Evolutionary conservation across 2,888 invertebrate species (phyloP).

Genomic region (Acanthosepion lycidas): DNA sequence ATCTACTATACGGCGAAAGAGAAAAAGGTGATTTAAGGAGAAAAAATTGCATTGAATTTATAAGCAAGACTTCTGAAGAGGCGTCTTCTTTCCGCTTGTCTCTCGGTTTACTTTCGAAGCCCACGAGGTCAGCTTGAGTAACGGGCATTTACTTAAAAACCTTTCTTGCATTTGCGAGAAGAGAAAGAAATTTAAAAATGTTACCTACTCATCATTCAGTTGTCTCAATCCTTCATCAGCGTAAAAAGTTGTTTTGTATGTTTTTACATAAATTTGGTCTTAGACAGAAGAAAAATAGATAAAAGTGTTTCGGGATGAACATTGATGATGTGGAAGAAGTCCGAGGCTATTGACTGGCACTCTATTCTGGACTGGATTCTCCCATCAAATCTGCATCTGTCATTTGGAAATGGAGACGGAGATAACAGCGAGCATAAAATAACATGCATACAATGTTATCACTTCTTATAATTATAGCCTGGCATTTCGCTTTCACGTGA

Average conservation of each 20-base stretch:
- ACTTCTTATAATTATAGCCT: neutral
- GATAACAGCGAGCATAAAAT: neutral
- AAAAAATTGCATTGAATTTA: neutral
- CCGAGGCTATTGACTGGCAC: neutral
- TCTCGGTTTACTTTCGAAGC: neutral
- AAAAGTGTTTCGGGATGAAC: neutral
- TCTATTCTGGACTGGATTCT: neutral
- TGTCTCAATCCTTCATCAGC: neutral
- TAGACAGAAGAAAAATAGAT: neutral
- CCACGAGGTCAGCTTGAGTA: neutral
- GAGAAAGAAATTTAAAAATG: neutral
- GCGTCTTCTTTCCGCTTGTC: neutral
- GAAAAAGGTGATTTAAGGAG: neutral
- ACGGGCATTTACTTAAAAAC: neutral
- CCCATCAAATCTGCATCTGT: neutral
- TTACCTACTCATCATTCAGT: neutral
- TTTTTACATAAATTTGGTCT: neutral
- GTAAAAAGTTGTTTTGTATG: neutral
- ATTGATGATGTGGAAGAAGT: neutral
- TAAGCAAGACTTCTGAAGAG: neutral
- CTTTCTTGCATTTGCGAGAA: neutral
- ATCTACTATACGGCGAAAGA: neutral
- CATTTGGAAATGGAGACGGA: neutral
- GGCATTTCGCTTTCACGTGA: neutral
- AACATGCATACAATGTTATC: neutral